Percentiles rank a stretch among this genome's conserved stretches.
phyloP scores from a whole-genome alignment of 2,888 invertebrate species.

The Xestia sexstrigata region DNA sequence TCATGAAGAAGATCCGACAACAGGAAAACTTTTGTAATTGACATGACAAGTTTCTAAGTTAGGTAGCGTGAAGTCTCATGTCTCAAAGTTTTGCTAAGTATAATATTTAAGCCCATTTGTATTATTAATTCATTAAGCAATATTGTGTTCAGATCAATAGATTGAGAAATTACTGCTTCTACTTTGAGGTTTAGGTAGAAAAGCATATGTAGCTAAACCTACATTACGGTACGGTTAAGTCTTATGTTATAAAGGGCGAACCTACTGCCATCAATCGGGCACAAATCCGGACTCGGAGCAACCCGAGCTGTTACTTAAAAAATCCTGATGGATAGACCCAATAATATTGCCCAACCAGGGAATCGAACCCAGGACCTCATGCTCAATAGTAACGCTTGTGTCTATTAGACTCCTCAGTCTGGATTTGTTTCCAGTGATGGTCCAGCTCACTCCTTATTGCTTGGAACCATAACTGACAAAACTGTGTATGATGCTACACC shows the following conservation, averaged over 20 bases:
- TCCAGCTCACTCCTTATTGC: not conserved
- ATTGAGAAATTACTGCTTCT: not conserved
- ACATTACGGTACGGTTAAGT: not conserved
- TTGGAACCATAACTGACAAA: not conserved
- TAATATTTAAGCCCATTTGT: not conserved
- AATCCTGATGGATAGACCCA: not conserved
- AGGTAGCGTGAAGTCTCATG: not conserved
- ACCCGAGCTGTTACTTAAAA: not conserved
- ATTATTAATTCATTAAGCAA: not conserved
- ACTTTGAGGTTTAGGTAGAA: not conserved
- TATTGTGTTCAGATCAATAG: not conserved
- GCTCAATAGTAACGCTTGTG: not conserved
- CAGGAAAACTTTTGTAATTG: constrained; percentile 27
- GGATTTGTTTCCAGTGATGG: not conserved
- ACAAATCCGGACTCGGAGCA: too few species aligned
- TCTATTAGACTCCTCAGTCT: not conserved
- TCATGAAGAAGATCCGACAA: constrained; percentile 1
- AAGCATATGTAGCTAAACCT: not conserved
- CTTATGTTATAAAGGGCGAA: not conserved
- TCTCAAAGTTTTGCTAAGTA: not conserved
- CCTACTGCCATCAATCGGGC: not conserved
- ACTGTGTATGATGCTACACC: accelerated
- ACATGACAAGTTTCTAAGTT: constrained; percentile 9
- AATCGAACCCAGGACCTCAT: not conserved
- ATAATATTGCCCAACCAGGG: not conserved